These are phyloP conservation scores for Falcunculus frontatus DNA, from an alignment of 2,113 vertebrate genomes.

Conservation along the genomic window DNA sequence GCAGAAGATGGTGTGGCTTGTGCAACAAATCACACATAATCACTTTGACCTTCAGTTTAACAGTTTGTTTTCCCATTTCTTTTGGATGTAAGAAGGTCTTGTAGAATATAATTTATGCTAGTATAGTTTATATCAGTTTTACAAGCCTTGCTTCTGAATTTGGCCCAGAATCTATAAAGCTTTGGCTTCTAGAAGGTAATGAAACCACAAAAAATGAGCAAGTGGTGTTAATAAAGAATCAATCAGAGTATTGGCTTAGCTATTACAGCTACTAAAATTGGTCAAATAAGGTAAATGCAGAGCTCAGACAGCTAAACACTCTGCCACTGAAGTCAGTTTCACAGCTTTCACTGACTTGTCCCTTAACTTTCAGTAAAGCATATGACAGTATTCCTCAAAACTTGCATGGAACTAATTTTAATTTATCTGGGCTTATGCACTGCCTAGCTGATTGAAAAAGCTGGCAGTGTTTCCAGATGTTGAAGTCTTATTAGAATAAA, in stretches of 20 bases:
- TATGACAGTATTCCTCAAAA: constrained; percentile 3
- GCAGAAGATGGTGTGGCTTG: background rate
- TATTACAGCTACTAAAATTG: background rate
- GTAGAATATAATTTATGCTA: background rate
- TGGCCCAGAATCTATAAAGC: constrained; percentile 8
- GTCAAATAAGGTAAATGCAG: background rate
- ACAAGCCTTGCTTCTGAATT: constrained; percentile 17
- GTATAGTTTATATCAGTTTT: background rate
- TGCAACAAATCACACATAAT: background rate
- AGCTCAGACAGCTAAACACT: background rate
- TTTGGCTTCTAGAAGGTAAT: background rate
- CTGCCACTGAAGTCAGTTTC: background rate
- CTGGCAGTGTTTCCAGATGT: background rate
- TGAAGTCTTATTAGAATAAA: background rate
- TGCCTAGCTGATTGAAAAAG: constrained; percentile 1
- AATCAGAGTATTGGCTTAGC: background rate
- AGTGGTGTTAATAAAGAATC: constrained; percentile 22
- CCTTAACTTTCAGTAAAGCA: constrained; percentile 6
- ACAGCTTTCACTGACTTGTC: background rate
- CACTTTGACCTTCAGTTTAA: background rate
- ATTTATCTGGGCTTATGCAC: background rate
- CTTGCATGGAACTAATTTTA: background rate
- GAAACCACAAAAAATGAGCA: background rate
- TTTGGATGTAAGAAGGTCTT: background rate
- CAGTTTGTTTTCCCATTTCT: background rate